Conservation (phyloP, 2,113 vertebrate species). For the Brachypteracias leptosomus region DNA sequence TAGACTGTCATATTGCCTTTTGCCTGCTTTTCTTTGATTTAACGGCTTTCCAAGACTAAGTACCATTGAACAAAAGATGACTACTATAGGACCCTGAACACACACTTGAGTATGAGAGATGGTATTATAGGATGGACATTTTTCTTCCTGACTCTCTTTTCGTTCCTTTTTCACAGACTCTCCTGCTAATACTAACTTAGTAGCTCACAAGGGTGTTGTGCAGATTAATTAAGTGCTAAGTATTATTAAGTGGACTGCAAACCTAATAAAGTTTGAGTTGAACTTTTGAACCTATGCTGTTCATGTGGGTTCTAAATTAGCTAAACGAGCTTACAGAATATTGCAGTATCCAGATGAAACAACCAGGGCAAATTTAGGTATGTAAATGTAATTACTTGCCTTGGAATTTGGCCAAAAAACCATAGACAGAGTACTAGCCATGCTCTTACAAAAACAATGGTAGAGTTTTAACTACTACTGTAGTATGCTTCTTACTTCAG, state of each 20-base stretch:
- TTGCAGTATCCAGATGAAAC: slow-evolving; percentile 48
- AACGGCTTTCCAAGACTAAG: neutral
- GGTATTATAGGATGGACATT: neutral
- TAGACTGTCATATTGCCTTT: neutral
- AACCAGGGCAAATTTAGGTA: slow-evolving; percentile 37
- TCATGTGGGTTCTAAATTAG: slow-evolving; percentile 55
- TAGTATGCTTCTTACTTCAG: neutral
- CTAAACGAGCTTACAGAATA: slow-evolving; percentile 45
- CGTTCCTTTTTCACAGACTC: neutral
- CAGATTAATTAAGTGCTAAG: slow-evolving; percentile 66
- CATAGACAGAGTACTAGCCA: neutral
- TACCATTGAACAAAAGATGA: neutral
- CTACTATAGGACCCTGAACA: neutral
- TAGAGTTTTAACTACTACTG: neutral
- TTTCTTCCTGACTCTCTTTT: neutral
- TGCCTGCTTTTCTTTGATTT: neutral
- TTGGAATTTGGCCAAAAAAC: slow-evolving; percentile 49
- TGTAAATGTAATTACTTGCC: slow-evolving; percentile 47
- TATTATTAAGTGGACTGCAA: slow-evolving; percentile 49
- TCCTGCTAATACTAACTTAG: slow-evolving; percentile 19
- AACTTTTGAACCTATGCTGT: slow-evolving; percentile 57
- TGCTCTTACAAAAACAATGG: neutral
- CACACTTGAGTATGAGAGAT: neutral
- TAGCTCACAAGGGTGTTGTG: slow-evolving; percentile 45
- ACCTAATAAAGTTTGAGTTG: slow-evolving; percentile 55